Base-by-base conservation (phyloP, 2,888 invertebrate species). In the Incurvaria masculella region DNA sequence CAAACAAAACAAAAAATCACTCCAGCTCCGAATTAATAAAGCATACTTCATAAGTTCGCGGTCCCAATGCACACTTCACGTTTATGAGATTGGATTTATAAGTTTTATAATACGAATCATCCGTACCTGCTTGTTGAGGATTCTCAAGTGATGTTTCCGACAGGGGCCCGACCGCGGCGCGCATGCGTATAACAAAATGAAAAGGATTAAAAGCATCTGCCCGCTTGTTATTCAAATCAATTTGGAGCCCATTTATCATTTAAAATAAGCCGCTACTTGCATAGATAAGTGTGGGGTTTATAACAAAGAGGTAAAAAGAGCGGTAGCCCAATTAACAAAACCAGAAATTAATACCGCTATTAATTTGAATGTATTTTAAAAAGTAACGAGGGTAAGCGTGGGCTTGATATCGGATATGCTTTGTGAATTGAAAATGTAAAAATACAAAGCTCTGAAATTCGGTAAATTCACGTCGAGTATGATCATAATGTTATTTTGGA, bases 151-250 rank as follows among this genome's bases (percentile, higher is more conserved):
- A 78, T 78, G 76, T 76, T 76, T 78, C 78, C 76, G 78, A 76
- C 76, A 74, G 63, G 66, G 65, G 64, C 65, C n/a, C n/a, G n/a
- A n/a, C n/a, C 65, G 65, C 71, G 66, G 69, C 72, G 74, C 69
- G 75, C 76, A 75, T 74, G 76, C 72, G 70, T 74, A 75, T 73
- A 78, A 76, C 74, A 72, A 75, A 76, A 76, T 76, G 73, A 78
- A 76, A 76, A 72, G 78, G 78, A 78, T 78, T 76, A 76, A 75
- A 65, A 72, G 75, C 78, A 78, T 78, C 78, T 78, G 78, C 75
- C 73, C 70, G 68, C 69, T 78, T 78, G 73, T 76, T 78, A 76
- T 76, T 78, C 72, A 78, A 78, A 76, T 76, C 74, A 72, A 76
- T 78, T 66, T 73, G 69, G 72, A 71, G 72, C 73, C 73, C 75